phyloP scores from a whole-genome alignment of 2,888 invertebrate genomes.

The Salticus scenicus region DNA sequence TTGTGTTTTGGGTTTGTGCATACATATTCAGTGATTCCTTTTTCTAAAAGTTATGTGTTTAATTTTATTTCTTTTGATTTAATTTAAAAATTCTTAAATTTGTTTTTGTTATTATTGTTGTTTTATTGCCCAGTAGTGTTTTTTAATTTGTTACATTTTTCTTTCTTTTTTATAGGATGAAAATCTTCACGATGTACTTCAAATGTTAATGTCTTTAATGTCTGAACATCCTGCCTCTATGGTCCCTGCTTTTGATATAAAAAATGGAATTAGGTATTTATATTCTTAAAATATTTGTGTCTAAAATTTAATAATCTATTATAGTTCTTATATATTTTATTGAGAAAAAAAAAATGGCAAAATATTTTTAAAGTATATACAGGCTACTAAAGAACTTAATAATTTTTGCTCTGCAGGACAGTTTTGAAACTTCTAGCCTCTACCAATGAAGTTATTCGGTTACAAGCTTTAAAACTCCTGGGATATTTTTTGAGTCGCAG shows the following conservation, averaged over 20 bases:
- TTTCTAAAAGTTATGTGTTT: too few relatives aligned
- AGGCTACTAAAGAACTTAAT: not conserved
- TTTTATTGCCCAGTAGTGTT: too few relatives aligned
- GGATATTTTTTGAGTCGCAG: slow-evolving; percentile 98
- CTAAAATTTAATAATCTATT: not conserved
- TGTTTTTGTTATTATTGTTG: too few relatives aligned
- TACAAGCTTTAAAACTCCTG: slow-evolving; percentile 95
- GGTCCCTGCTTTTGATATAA: slow-evolving; percentile 99
- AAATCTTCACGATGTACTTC: slow-evolving; percentile 97
- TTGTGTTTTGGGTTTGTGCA: too few relatives aligned
- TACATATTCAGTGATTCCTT: too few relatives aligned
- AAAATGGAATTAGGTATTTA: slow-evolving; percentile 85
- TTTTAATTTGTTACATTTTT: too few relatives aligned
- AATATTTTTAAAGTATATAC: not conserved
- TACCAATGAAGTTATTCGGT: slow-evolving; percentile 94
- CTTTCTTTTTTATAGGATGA: slow-evolving; percentile 86
- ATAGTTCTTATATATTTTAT: slow-evolving; percentile 32
- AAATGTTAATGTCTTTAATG: slow-evolving; percentile 97
- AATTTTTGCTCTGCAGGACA: slow-evolving; percentile 79
- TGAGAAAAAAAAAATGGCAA: not conserved
- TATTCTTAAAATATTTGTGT: too few relatives aligned
- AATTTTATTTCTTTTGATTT: too few relatives aligned
- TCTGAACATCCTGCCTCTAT: slow-evolving; percentile 98
- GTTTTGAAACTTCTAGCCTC: slow-evolving; percentile 97
- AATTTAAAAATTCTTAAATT: too few relatives aligned